Evolutionary conservation across 1,140 invertebrate genomes (phyloP).

Genomic region (Cotesia vestalis): DNA sequence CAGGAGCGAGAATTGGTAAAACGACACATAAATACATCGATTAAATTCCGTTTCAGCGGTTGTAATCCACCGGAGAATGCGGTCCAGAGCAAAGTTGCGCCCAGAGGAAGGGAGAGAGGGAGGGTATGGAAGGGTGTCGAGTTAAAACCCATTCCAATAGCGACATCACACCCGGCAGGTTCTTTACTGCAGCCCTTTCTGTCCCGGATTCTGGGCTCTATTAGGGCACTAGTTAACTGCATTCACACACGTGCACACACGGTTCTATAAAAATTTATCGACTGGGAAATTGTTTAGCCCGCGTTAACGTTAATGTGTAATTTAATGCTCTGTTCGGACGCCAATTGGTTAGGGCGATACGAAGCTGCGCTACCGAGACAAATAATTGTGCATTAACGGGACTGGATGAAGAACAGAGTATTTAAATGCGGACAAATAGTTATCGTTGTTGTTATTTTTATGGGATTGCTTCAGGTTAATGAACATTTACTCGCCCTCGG

Average conservation of each 20-base stretch:
- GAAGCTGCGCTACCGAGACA: no score
- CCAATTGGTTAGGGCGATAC: no score
- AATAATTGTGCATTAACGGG: no score
- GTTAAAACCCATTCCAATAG: background rate
- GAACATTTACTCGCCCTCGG: no score
- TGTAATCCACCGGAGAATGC: constrained; percentile 22
- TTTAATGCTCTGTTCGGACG: no score
- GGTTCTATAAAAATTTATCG: constrained; percentile 69
- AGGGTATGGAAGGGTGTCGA: background rate
- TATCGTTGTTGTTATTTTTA: no score
- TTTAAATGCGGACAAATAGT: no score
- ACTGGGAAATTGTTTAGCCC: constrained; percentile 67
- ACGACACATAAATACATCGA: constrained; percentile 67
- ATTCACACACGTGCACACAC: constrained; percentile 6
- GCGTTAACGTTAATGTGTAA: constrained; percentile 32
- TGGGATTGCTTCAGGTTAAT: no score
- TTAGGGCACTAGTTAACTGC: background rate
- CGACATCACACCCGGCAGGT: constrained; percentile 1
- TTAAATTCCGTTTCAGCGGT: constrained; percentile 64
- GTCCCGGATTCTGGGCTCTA: constrained; percentile 27
- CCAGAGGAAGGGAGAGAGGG: no score
- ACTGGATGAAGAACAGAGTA: no score
- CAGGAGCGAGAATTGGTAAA: constrained; percentile 45
- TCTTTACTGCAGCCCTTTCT: constrained; percentile 21
- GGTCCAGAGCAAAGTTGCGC: no score